phyloP scores from a whole-genome alignment of 2,797 vertebrate species.

The Rhinophrynus dorsalis region DNA sequence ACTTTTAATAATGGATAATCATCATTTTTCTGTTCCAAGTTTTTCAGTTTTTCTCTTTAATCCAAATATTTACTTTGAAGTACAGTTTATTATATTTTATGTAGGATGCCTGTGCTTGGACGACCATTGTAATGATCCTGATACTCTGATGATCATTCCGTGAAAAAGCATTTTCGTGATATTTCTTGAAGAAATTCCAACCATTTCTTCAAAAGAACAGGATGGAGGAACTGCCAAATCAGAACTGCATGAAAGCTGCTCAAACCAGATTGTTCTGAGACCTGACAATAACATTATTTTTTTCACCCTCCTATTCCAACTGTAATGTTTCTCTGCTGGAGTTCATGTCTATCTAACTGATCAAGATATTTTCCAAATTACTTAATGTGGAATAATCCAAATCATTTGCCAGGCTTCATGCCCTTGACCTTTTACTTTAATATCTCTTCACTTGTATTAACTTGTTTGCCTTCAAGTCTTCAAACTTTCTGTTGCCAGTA shows the following conservation, averaged over 20 bases:
- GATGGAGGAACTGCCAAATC: neutral
- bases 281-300: conserved; percentile 13
- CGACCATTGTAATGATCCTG: neutral
- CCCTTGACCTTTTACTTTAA: neutral
- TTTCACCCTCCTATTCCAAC: neutral
- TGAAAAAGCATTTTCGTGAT: neutral
- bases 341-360: conserved; percentile 11
- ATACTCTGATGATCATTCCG: conserved; percentile 9
- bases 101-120: neutral
- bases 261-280: conserved; percentile 29
- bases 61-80: neutral
- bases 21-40: neutral
- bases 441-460: conserved; percentile 12
- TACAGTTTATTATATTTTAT: neutral
- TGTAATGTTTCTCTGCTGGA: conserved; percentile 4
- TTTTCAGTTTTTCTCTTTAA: neutral
- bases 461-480: neutral
- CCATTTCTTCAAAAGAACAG: conserved; percentile 7
- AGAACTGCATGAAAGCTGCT: conserved; percentile 38
- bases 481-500: neutral
- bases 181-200: conserved; percentile 17
- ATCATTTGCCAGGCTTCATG: neutral
- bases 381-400: neutral
- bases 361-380: conserved; percentile 6
- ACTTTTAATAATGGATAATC: too few relatives aligned